These are phyloP conservation scores for Caenorhabditis zanzibari DNA, from an alignment of 2,888 invertebrate genomes.

Conservation along the genomic window DNA sequence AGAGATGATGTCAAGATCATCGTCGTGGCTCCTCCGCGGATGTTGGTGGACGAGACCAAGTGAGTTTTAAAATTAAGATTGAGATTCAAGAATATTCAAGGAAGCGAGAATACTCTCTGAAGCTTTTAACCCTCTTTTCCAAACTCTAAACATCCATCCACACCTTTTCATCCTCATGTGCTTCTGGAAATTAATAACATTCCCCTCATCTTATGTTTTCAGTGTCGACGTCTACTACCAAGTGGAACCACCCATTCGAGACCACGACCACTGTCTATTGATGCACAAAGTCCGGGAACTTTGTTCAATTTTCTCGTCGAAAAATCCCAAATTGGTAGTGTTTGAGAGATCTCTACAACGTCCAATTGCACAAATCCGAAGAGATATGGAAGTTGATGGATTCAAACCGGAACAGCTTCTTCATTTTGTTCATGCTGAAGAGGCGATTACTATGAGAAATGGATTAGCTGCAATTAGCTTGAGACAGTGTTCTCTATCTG, in stretches of 20 bases:
- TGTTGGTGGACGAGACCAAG: constrained; percentile 77
- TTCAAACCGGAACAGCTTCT: constrained; percentile 74
- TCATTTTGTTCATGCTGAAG: constrained; percentile 65
- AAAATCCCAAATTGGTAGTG: constrained; percentile 74
- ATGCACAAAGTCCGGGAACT: constrained; percentile 77
- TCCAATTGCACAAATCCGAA: constrained; percentile 76
- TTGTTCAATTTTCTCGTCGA: constrained; percentile 67
- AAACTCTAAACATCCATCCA: no score
- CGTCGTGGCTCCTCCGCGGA: constrained; percentile 78
- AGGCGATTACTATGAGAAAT: constrained; percentile 67
- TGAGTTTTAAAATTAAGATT: constrained; percentile 47
- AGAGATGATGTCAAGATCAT: constrained; percentile 59
- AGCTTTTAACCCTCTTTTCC: no score
- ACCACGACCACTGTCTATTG: constrained; percentile 75
- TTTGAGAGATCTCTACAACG: constrained; percentile 77
- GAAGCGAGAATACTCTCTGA: not conserved
- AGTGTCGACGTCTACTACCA: constrained; percentile 80
- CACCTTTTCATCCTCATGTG: no score
- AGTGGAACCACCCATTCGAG: constrained; percentile 79
- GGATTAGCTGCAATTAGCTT: constrained; percentile 69
- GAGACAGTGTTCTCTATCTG: constrained; percentile 72
- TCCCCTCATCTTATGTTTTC: constrained; percentile 13
- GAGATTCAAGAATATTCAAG: not conserved
- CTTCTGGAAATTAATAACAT: not conserved
- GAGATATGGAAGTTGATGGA: constrained; percentile 78